phyloP scores from a whole-genome alignment of 2,797 vertebrate species.

The Thaleichthys pacificus region DNA sequence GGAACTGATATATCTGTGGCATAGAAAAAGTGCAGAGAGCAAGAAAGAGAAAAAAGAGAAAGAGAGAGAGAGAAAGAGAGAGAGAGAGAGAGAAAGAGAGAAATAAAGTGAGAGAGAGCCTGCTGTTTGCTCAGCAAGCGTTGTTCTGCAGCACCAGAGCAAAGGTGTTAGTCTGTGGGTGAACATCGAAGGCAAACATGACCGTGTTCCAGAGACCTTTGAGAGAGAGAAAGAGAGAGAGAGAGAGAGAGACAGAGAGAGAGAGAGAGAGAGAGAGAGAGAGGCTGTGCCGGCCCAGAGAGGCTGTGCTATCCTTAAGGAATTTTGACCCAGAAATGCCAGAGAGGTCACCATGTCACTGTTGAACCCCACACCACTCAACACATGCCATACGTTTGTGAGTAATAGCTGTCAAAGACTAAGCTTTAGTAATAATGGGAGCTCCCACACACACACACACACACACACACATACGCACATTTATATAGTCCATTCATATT shows the following conservation, averaged over 20 bases:
- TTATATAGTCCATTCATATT: neutral
- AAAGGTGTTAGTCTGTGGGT: slow-evolving; percentile 53
- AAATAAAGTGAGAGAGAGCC: slow-evolving; percentile 8
- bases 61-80: neutral
- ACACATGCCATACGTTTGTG: slow-evolving; percentile 45
- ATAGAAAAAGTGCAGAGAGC: neutral
- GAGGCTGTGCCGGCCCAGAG: too few relatives aligned
- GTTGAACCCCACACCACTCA: slow-evolving; percentile 45
- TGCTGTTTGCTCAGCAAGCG: slow-evolving; percentile 52
- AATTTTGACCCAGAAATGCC: slow-evolving; percentile 65
- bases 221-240: slow-evolving; percentile 24
- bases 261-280: too few relatives aligned
- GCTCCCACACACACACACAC: slow-evolving; percentile 1
- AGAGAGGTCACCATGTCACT: slow-evolving; percentile 54
- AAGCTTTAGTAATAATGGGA: neutral
- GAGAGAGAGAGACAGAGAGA: slow-evolving; percentile 5
- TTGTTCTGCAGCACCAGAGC: slow-evolving; percentile 48
- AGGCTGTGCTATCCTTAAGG: slow-evolving; percentile 40
- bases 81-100: neutral
- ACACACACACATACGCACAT: neutral
- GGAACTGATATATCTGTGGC: too few relatives aligned
- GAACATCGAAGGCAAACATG: slow-evolving; percentile 66
- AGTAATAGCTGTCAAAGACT: slow-evolving; percentile 28
- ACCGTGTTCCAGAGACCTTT: slow-evolving; percentile 61
- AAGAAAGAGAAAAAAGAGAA: slow-evolving; percentile 5